Evolutionary conservation across 53 echinoderm and acorn worm species (phyloP), one percentile per base, ranked within the genome.

Genomic region (Stichopus horrens): DNA sequence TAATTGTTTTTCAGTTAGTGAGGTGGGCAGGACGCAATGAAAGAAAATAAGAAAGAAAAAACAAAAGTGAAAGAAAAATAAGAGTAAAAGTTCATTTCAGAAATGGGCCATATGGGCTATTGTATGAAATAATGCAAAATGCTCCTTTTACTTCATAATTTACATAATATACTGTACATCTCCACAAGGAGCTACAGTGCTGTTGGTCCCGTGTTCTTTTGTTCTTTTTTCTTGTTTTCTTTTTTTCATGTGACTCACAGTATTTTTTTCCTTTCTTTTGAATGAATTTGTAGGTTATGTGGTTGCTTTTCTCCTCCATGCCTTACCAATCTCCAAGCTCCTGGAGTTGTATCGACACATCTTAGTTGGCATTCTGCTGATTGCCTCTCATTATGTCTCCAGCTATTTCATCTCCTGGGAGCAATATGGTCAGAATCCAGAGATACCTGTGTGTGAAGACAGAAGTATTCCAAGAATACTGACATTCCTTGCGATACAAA

Each of bases 271-370:
- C 13, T 67, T 14, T 14, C n/a, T 83, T 55, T 87, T 54, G 23
- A 16, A 59, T 60, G 58, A 5, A 21, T 54, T 86, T 88, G 6
- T 89, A 99, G 99, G 99, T 91, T 99, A 96, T 60, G 68, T 99
- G 14, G 88, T 94, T 37, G 99, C 93, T 9, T 88, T 99, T 7
- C 92, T 96, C 57, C 90, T 99, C 9, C 94, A 96, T 85, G 94
- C 93, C 53, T 91, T 99, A 10, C 96, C 99, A 74, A 76, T 99
- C 16, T 88, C 91, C 59, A 94, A 91, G 91, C 92, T 99, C 13
- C 86, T 94, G 77, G 92, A 94, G 89, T 76, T 99, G 66, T 98
- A 98, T 86, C 68, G 91, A 13, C 94, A 96, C 88, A 82, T 96
- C 65, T 77, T 96, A 23, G 91, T 94, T n/a, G 94, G 91, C n/a